A percentile compares a stretch with the other conserved stretches of the same genome.
Conservation (phyloP, 2,888 invertebrate genomes). For the Hipparchia sbordonii region DNA sequence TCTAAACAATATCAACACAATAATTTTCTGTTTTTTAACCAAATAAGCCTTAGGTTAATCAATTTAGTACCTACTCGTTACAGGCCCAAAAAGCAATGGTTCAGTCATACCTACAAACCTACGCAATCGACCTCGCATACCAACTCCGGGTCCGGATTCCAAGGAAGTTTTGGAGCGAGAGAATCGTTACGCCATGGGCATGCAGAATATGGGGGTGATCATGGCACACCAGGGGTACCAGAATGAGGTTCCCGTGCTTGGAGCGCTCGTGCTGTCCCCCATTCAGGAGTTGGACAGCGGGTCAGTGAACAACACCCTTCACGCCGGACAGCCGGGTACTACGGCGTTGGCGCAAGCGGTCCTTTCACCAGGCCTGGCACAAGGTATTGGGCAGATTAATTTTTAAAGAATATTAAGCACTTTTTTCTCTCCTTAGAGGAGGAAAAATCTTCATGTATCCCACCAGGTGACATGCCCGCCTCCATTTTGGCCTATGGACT, state of each 20-base stretch:
- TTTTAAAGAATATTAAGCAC: too few relatives aligned
- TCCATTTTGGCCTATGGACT: too few relatives aligned
- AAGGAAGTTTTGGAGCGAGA: constrained; percentile 90
- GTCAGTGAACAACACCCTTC: constrained; percentile 88
- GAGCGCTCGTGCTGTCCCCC: constrained; percentile 90
- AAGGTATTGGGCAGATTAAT: constrained; percentile 33
- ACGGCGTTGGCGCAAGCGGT: constrained; percentile 91
- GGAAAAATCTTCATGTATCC: too few relatives aligned
- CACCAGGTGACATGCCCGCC: too few relatives aligned
- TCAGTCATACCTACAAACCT: constrained; percentile 85
- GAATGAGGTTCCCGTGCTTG: constrained; percentile 88
- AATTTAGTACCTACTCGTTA: constrained; percentile 1
- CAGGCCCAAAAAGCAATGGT: constrained; percentile 88
- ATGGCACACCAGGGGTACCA: constrained; percentile 86
- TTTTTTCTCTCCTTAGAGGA: too few relatives aligned
- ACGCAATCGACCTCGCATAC: constrained; percentile 93
- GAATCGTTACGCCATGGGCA: constrained; percentile 83
- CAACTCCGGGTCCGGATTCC: constrained; percentile 88
- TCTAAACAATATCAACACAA: too few relatives aligned
- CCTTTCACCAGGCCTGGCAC: constrained; percentile 83
- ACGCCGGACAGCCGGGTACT: constrained; percentile 88
- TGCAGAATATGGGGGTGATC: constrained; percentile 85
- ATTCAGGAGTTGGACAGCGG: constrained; percentile 92
- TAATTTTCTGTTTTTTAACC: too few relatives aligned
- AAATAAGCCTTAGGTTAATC: too few relatives aligned